phyloP scores from a whole-genome alignment of 2,113 vertebrate genomes.

The Felis chaus region DNA sequence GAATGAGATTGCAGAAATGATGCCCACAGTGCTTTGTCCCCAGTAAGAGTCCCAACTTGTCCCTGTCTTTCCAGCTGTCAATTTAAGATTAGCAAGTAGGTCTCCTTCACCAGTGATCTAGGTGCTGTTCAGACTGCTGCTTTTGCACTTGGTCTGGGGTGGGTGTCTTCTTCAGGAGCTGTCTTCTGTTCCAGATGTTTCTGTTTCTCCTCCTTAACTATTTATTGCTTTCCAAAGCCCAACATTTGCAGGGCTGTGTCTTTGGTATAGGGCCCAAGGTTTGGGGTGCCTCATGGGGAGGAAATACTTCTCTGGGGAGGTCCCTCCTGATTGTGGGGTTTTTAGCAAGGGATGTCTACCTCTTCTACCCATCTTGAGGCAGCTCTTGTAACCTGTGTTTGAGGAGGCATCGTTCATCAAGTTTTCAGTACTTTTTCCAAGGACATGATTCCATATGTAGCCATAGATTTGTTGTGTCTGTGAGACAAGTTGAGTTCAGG shows the following conservation, averaged over 20 bases:
- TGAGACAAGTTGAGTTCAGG: background rate
- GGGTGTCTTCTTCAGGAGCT: background rate
- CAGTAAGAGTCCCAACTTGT: background rate
- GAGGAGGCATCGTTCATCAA: background rate
- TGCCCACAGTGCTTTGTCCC: background rate
- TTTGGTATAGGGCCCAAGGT: background rate
- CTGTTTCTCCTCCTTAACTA: background rate
- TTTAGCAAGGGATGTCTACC: background rate
- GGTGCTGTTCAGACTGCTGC: background rate
- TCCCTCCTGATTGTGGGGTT: background rate
- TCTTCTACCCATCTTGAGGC: too few species aligned
- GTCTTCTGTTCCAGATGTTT: background rate
- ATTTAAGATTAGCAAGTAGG: background rate
- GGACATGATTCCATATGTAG: background rate
- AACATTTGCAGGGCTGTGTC: background rate
- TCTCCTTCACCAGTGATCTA: background rate
- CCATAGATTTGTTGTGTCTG: background rate
- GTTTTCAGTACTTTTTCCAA: background rate
- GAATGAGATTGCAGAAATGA: background rate
- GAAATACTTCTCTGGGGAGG: background rate
- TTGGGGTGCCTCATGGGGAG: background rate
- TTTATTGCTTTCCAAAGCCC: background rate
- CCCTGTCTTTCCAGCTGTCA: background rate
- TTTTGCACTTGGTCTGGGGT: background rate
- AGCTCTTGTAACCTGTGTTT: background rate